phyloP scores from a whole-genome alignment of 2,113 vertebrate genomes.

The Hystrix cristata region DNA sequence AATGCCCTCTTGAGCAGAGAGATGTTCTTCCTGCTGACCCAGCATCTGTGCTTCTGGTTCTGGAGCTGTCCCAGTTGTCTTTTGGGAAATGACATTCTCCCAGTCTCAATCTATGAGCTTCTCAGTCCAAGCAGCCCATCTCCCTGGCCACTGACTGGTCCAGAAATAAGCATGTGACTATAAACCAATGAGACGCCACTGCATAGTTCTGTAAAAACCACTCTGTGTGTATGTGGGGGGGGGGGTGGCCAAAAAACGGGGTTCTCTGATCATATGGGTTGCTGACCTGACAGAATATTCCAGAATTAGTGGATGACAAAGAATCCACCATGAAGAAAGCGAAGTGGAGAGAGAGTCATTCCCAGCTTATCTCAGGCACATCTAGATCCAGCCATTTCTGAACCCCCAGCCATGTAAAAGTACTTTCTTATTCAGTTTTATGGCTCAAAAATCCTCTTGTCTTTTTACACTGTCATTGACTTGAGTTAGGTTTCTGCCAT shows the following conservation, averaged over 20 bases:
- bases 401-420: not conserved
- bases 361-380: not conserved
- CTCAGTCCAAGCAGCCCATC: not conserved
- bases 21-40: not conserved
- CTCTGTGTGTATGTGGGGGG: not conserved
- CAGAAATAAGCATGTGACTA: not conserved
- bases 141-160: not conserved
- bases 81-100: not conserved
- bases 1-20: not conserved
- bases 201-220: not conserved
- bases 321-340: not conserved
- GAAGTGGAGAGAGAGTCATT: not conserved
- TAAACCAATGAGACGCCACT: not conserved
- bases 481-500: not conserved
- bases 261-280: not conserved
- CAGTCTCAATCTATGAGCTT: not conserved
- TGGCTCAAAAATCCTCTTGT: not conserved
- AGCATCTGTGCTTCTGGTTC: not conserved
- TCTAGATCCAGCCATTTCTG: not conserved
- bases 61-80: not conserved
- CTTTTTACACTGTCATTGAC: not conserved
- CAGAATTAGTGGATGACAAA: not conserved
- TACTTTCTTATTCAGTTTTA: not conserved
- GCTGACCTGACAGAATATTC: not conserved
- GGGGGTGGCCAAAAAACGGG: not conserved